phyloP scores from a whole-genome alignment of 2,113 vertebrate species.

The Thermophis baileyi region DNA sequence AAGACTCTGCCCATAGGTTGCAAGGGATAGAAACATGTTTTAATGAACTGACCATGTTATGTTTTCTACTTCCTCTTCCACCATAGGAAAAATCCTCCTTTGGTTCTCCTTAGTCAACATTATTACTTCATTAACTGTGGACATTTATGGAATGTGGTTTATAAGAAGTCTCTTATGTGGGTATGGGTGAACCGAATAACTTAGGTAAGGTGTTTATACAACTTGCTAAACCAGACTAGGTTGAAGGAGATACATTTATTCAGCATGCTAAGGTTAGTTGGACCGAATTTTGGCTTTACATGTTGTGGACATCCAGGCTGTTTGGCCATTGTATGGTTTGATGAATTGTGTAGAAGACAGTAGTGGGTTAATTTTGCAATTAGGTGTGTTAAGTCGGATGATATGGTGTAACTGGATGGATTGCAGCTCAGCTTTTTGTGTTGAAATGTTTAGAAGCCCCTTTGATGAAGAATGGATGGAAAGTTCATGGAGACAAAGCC shows the following conservation, averaged over 20 bases:
- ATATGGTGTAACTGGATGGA: neutral
- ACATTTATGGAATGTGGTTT: neutral
- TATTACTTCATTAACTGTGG: neutral
- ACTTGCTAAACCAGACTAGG: too few species aligned
- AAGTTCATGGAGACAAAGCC: neutral
- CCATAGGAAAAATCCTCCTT: neutral
- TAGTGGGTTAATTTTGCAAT: neutral
- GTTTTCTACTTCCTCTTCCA: neutral
- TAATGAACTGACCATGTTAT: neutral
- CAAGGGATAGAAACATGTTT: neutral
- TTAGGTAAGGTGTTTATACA: neutral
- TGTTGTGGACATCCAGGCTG: neutral
- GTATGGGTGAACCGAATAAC: neutral
- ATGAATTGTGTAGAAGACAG: neutral
- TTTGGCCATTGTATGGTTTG: neutral
- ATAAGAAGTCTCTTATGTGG: neutral
- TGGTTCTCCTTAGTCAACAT: neutral
- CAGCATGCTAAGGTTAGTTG: neutral
- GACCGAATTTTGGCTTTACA: neutral
- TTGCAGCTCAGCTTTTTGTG: neutral
- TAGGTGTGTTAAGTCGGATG: neutral
- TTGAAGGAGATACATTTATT: too few species aligned
- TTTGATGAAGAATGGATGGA: neutral
- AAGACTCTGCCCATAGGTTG: neutral
- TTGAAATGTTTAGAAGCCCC: neutral